These are phyloP conservation scores for Crypturellus undulatus DNA, from an alignment of 2,113 vertebrate genomes.

Conservation along the genomic window DNA sequence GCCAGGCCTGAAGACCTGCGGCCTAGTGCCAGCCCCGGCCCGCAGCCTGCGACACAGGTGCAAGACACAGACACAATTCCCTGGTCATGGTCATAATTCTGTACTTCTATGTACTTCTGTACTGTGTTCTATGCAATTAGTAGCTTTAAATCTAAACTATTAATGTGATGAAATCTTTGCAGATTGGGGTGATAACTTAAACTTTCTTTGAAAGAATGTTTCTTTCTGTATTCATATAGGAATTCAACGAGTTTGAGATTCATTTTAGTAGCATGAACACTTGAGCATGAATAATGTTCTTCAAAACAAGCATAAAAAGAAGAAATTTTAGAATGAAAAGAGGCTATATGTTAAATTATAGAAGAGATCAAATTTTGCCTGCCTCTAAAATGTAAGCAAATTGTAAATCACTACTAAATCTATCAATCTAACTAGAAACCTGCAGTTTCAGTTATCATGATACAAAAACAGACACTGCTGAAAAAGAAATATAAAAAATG, in stretches of 20 bases:
- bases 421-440: neutral
- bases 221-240: neutral
- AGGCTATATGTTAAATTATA: too few relatives aligned
- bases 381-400: neutral
- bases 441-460: fast-evolving
- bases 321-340: neutral
- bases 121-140: neutral
- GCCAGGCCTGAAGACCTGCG: too few relatives aligned
- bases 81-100: neutral
- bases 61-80: neutral
- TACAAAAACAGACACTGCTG: neutral
- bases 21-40: too few relatives aligned
- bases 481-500: neutral
- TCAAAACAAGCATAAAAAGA: neutral
- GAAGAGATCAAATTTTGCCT: neutral
- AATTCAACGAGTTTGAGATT: neutral
- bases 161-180: neutral
- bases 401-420: neutral
- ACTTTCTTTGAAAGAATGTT: neutral
- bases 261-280: neutral
- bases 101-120: neutral
- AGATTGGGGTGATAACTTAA: neutral
- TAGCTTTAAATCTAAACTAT: neutral
- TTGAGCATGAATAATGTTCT: neutral
- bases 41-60: too few relatives aligned